phyloP scores from a whole-genome alignment of 2,113 vertebrate species.

The Dicrurus megarhynchus region DNA sequence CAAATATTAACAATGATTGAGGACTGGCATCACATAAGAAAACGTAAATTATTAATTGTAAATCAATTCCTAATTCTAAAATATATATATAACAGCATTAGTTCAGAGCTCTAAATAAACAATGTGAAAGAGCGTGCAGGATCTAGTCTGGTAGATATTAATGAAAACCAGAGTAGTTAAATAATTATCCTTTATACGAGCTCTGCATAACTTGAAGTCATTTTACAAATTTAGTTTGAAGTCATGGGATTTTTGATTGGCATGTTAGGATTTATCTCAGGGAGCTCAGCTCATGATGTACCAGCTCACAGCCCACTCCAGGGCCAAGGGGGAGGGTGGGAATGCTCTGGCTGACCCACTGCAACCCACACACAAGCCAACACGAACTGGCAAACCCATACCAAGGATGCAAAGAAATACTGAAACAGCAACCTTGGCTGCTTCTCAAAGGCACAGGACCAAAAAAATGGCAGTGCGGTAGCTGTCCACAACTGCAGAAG shows the following conservation, averaged over 20 bases:
- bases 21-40: background rate
- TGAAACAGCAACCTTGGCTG: background rate
- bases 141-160: background rate
- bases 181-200: background rate
- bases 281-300: background rate
- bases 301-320: background rate
- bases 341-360: background rate
- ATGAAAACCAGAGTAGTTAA: background rate
- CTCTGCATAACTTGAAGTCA: background rate
- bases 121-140: background rate
- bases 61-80: background rate
- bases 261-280: background rate
- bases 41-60: background rate
- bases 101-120: background rate
- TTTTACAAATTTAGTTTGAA: background rate
- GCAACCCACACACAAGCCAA: fast-evolving
- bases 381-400: background rate
- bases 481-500: background rate
- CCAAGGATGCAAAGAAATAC: background rate
- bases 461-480: background rate
- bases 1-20: background rate
- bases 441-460: background rate
- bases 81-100: background rate
- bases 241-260: background rate
- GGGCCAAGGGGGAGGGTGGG: background rate